phyloP scores from a whole-genome alignment of 2,797 vertebrate genomes.

The Taeniopygia guttata region DNA sequence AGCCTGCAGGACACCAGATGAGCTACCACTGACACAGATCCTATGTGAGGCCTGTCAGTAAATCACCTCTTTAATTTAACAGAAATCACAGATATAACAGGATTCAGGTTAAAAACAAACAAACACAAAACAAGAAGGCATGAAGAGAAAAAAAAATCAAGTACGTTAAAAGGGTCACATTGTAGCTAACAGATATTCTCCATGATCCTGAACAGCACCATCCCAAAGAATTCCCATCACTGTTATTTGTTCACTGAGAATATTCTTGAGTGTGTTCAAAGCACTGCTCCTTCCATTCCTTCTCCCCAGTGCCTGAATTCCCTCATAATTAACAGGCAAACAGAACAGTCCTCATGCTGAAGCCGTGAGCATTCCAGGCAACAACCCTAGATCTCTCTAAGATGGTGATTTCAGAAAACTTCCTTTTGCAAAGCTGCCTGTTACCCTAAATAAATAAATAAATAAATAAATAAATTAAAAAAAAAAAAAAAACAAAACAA shows the following conservation, averaged over 20 bases:
- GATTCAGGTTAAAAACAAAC: not conserved
- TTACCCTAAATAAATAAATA: not conserved
- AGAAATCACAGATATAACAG: not conserved
- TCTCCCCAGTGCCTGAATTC: not conserved
- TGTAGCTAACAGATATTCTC: not conserved
- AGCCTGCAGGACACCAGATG: not conserved
- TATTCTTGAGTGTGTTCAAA: not conserved
- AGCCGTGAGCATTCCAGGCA: not conserved
- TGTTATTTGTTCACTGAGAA: not conserved
- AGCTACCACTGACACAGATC: not conserved
- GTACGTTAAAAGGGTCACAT: not conserved
- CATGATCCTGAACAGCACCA: not conserved
- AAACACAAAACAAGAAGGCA: not conserved
- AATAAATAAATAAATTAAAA: too few relatives aligned
- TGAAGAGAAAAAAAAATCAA: not conserved
- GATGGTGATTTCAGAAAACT: not conserved
- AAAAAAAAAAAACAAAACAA: not conserved
- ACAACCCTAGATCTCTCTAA: not conserved
- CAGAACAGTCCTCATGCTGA: not conserved
- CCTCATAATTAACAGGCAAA: not conserved
- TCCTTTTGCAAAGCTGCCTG: not conserved
- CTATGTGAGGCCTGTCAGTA: not conserved
- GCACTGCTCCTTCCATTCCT: not conserved
- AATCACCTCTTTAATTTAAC: not conserved
- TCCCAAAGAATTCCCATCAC: not conserved